Base-by-base conservation (phyloP, 2,113 vertebrate species). In the Tringa solitaria region DNA sequence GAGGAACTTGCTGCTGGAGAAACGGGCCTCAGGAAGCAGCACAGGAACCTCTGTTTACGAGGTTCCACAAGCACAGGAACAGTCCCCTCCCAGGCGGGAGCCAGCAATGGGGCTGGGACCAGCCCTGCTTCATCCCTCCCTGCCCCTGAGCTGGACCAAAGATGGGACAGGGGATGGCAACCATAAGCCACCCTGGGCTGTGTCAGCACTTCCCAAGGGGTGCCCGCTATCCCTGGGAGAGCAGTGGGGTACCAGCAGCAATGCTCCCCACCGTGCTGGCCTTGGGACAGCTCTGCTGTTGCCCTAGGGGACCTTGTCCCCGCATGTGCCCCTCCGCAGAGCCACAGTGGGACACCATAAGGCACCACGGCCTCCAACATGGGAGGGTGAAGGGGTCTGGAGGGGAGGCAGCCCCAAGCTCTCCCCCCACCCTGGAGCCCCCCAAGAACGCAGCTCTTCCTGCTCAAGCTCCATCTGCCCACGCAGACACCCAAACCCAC, bases 341-440 rank as follows among this genome's bases (percentile, higher is more conserved):
- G 59, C 19, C 45, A 26, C 23, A 1, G 59, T 8, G 23, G 23
- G 59, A 43, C 23, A 18, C 2, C 8, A 0, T 0, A 15, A 46
- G 33, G 80, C 61, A 7, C 60, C 1, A 1, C 14, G 33, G 28
- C 3, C 30, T 23, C 22, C 57, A n/a, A 41, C 24, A 7, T 0
- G 37, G 72, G 37, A 46, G 23, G 45, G 4, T 17, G 26, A 79
- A 35, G 45, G 24, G 28, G 8, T 16, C 17, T 27, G 75, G 50
- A 51, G 50, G 35, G 75, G 50, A 51, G 50, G 35, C 14, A 37
- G 28, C 6, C 23, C 15, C 1, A 0, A 51, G 53, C 32, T 39
- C 24, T 63, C 1, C 50, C 12, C 6, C 8, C 2, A 18, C 1
- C 3, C 7, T 8, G 1, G 41, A 6, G n/a, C 8, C n/a, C 32